Base-by-base conservation (phyloP, 1,140 invertebrate species). In the Zaprionus gabonicus region DNA sequence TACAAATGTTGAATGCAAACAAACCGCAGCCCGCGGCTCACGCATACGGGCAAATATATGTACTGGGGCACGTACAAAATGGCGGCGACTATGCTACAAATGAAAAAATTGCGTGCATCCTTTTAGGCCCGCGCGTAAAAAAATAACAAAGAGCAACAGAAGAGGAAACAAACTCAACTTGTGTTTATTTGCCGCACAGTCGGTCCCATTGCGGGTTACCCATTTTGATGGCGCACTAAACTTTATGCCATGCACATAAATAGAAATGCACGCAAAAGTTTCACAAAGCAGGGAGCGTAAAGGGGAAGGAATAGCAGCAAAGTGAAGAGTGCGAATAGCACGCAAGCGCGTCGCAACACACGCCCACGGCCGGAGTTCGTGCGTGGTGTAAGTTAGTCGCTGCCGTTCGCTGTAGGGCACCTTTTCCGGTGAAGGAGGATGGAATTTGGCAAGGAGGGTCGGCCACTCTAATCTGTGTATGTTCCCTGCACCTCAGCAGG, bases 91-190 rank as follows among this genome's bases (percentile, higher is more conserved):
- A 34, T 27, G 36, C 25, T 38, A 34, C 58, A 80, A 83, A 76
- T 84, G 84, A 62, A 83, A 83, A 84, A 83, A 87, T 82, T 80
- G 75, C 84, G 85, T 87, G 85, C 81, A 88, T 79, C 81, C 84
- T 87, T 88, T 88, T 87, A 84, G 83, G 85, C 75, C 77, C 76
- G 76, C 66, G 55, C 71, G 73, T 72, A 77, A 72, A 76, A 66
- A 76, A 66, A 66, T 76, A 71, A 63, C 59, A 58, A 64, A 59
- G 9, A 31, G 51, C 49, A 36, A 27, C 13, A 38, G 44, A 75
- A 56, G 56, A 63, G 44, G 20, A 68, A 74, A 17, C 73, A 70
- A 79, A 65, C 55, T 67, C 41, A 25, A 53, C 62, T 69, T 66
- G 23, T 60, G 55, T 76, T 82, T 82, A 78, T 78, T 81, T 72